Evolutionary conservation across 2,113 vertebrate species (phyloP), one percentile per base, ranked within the genome.

Genomic region (Phycodurus eques): DNA sequence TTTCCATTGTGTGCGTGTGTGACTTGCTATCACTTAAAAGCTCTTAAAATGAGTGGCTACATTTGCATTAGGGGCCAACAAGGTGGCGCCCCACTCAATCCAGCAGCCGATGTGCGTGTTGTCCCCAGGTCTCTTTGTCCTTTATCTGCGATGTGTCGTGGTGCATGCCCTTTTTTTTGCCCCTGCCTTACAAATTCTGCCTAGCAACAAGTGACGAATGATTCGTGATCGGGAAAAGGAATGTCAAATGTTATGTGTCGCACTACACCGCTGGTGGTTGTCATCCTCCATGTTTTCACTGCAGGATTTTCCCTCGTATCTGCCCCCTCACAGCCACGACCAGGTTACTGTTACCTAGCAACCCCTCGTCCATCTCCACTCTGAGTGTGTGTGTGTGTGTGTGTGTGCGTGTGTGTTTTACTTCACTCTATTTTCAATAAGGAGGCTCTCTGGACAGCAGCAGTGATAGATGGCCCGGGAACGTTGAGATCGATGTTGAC

Each of bases 271-370:
- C 42, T 46, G 14, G 42, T 14, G 64, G 59, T 61, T 61, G 56
- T 59, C 56, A 14, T 59, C 56, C 56, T 65, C 11, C 42, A 31
- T 66, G 13, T 31, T 66, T 66, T 27, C 64, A 31, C 72, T 76
- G 51, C 79, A 87, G 83, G 86, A 80, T 84, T 89, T 79, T 86
- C 85, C 22, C 83, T 85, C 67, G 0, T 74, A 77, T 82, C 39
- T 35, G 73, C 76, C 53, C 31, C 75, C 61, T 17, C 70, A 83
- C 42, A 70, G 85, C 83, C 73, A 75, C 84, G 62, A 72, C 60
- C 80, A 83, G 85, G 85, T 80, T 83, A 83, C 83, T 88, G 90
- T 91, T 90, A 73, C 90, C 88, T 89, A 90, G 90, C 90, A 91
- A 91, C 89, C 53, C 89, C 33, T 56, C n/a, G 80, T 72, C 83